Evolutionary conservation across 2,888 invertebrate genomes (phyloP).

Genomic region (Andrena marginata): DNA sequence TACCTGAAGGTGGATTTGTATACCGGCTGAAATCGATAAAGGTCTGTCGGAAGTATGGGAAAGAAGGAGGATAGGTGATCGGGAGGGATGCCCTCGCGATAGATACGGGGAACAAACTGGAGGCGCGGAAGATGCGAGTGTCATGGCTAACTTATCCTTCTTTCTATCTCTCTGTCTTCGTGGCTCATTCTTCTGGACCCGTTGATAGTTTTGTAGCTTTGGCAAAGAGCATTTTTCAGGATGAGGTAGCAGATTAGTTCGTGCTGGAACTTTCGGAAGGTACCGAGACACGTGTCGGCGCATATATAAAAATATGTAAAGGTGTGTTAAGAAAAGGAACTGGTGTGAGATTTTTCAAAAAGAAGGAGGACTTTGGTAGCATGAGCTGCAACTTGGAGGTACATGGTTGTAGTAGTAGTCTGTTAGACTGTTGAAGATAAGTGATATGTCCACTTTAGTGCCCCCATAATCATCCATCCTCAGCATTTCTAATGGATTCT

Average conservation of each 20-base stretch:
- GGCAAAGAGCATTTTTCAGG: background rate
- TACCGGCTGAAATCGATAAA: constrained; percentile 81
- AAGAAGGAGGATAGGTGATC: constrained; percentile 61
- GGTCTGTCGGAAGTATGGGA: constrained; percentile 62
- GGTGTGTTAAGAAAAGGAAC: too few relatives aligned
- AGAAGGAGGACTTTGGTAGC: too few relatives aligned
- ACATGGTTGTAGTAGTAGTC: too few relatives aligned
- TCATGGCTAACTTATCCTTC: constrained; percentile 44
- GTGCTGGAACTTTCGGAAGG: too few relatives aligned
- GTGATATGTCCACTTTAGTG: too few relatives aligned
- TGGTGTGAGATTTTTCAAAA: too few relatives aligned
- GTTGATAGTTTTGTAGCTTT: constrained; percentile 2
- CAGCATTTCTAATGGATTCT: too few relatives aligned
- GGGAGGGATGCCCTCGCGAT: constrained; percentile 63
- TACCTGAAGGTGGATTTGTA: constrained; percentile 81
- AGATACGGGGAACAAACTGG: constrained; percentile 56
- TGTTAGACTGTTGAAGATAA: too few relatives aligned
- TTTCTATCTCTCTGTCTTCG: constrained; percentile 17
- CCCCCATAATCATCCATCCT: too few relatives aligned
- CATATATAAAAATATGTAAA: too few relatives aligned
- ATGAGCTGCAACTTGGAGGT: too few relatives aligned
- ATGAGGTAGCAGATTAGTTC: background rate
- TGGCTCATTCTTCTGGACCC: constrained; percentile 9
- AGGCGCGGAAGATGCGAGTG: constrained; percentile 5
- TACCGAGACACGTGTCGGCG: too few relatives aligned